Evolutionary conservation across 37 sponge, comb jelly and placozoan genomes (phyloP).

Genomic region (Haliclona indistincta): DNA sequence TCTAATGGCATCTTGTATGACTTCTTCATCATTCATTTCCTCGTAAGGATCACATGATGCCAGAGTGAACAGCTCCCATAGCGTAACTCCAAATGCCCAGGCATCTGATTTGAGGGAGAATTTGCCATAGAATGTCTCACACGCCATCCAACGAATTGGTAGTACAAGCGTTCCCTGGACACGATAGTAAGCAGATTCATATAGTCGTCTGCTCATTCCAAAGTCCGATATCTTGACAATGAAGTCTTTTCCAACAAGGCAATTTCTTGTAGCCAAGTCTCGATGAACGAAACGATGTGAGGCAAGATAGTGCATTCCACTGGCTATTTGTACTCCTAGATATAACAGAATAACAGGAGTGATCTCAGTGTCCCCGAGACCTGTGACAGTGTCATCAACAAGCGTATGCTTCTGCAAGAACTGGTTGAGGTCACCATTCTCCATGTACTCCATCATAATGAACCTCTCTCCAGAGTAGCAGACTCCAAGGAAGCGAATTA

Average conservation of each 20-base stretch:
- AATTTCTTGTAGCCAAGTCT: constrained; percentile 88
- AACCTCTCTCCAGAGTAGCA: constrained; percentile 57
- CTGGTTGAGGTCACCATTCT: constrained; percentile 92
- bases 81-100: constrained; percentile 83
- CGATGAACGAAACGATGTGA: constrained; percentile 77
- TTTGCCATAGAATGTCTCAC: constrained; percentile 86
- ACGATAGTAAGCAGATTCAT: constrained; percentile 74
- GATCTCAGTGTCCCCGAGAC: constrained; percentile 60
- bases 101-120: constrained; percentile 87
- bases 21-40: constrained; percentile 80
- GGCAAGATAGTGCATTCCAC: constrained; percentile 83
- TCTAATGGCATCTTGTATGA: constrained; percentile 79
- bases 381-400: constrained; percentile 49
- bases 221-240: constrained; percentile 89
- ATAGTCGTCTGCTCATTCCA: constrained; percentile 86
- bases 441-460: constrained; percentile 97
- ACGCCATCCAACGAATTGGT: constrained; percentile 88
- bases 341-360: constrained; percentile 70
- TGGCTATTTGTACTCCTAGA: constrained; percentile 77
- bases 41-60: constrained; percentile 77
- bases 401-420: constrained; percentile 74
- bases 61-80: constrained; percentile 86
- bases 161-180: constrained; percentile 70
- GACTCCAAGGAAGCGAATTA: constrained; percentile 71
- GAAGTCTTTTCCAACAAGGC: constrained; percentile 81